Evolutionary conservation across 92 coral and sea anemone genomes (phyloP).

Genomic region (Scolanthus callimorphus): DNA sequence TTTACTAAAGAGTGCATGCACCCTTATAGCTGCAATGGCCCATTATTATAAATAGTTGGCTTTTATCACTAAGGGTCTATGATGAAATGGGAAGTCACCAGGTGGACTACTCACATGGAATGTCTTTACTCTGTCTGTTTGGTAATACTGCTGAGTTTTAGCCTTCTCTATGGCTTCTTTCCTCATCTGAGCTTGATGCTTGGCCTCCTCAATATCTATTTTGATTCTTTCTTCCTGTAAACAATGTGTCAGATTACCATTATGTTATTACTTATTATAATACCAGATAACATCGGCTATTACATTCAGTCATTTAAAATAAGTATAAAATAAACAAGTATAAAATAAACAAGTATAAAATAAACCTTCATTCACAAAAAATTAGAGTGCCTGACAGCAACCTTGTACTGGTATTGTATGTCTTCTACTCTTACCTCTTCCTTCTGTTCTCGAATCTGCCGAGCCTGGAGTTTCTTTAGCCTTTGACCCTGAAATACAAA

Average conservation of each 20-base stretch:
- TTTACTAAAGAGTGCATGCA: no score
- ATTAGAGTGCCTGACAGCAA: no score
- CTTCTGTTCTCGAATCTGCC: slow-evolving; percentile 81
- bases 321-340: no score
- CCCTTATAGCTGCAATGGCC: no score
- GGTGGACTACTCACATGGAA: slow-evolving; percentile 91
- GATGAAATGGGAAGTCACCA: no score
- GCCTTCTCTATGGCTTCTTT: slow-evolving; percentile 98
- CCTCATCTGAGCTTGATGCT: slow-evolving; percentile 91
- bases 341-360: no score
- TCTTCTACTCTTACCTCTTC: slow-evolving; percentile 98
- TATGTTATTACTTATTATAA: neutral
- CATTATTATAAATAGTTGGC: no score
- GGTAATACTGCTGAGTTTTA: slow-evolving; percentile 95
- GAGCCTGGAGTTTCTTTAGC: slow-evolving; percentile 85
- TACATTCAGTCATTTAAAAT: no score
- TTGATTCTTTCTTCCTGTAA: slow-evolving; percentile 81
- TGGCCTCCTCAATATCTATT: slow-evolving; percentile 95
- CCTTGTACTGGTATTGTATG: no score
- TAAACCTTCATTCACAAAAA: neutral
- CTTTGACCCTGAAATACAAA: slow-evolving; percentile 76
- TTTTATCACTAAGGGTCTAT: no score
- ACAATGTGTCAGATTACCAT: neutral
- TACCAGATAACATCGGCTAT: no score
- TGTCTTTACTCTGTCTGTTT: slow-evolving; percentile 97